Base-by-base conservation (phyloP, 2,888 invertebrate genomes). In the Ennomos quercinarius region DNA sequence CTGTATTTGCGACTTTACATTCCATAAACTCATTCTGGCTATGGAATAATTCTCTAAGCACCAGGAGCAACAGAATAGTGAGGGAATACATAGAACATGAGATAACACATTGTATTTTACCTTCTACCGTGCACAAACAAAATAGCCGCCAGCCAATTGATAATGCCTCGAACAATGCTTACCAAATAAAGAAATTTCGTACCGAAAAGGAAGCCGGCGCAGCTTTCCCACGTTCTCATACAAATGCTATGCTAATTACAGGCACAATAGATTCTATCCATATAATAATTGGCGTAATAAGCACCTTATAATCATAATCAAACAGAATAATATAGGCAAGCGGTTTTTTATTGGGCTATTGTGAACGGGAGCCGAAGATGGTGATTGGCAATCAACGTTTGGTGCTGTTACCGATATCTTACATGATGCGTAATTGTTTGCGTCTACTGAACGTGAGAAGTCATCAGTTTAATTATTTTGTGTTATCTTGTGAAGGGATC, bases 271-370 rank as follows among this genome's bases (percentile, higher is more conserved):
- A 83, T 75, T 70, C 74, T 73, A 78, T 75, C 68, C 76, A 74
- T 83, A 80, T 81, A 74, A 88, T 90, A 90, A 90, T 90, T 89
- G 83, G 79, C 80, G 80, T 86, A 86, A 88, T 87, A 89, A 84
- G 82, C 77, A 76, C 73, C 76, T 77, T 81, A 80, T 82, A 85
- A 84, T 86, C 81, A 84, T 82, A 87, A 87, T 89, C 87, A 87
- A 86, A 84, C 76, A 81, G 81, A 84, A 85, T 88, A 88, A 90
- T 82, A 79, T 46, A 71, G 78, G 76, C 77, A 79, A 83, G 61
- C n/a, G 37, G 44, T 51, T 61, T 63, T 67, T 61, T 63, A 58
- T 88, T 82, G 81, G 77, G 76, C 72, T 72, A 81, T 84, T 84
- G 83, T 85, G 75, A 84, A 77, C 72, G 72, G 70, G 69, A 70